These are phyloP conservation scores for Anabacerthia variegaticeps DNA, from an alignment of 2,797 vertebrate genomes.

Conservation along the genomic window DNA sequence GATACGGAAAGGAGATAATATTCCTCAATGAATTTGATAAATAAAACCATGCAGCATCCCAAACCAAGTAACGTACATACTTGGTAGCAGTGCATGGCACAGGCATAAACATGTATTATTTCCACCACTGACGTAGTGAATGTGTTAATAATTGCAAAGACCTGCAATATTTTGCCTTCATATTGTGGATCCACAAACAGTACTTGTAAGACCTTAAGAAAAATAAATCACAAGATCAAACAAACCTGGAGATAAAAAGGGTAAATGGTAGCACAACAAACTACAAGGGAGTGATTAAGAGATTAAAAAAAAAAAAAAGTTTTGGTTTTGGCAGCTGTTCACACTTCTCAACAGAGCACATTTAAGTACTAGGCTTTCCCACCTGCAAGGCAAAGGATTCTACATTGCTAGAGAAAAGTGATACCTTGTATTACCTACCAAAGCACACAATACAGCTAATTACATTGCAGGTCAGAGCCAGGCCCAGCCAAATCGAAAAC, in stretches of 20 bases:
- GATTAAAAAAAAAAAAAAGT: neutral
- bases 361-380: neutral
- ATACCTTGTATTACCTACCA: neutral
- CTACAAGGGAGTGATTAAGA: neutral
- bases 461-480: neutral
- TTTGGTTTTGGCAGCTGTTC: slow-evolving; percentile 1
- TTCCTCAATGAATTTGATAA: slow-evolving; percentile 6
- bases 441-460: neutral
- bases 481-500: neutral
- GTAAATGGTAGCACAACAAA: neutral
- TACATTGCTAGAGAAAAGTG: neutral
- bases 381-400: slow-evolving; percentile 18
- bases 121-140: neutral
- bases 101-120: neutral
- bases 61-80: neutral
- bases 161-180: neutral
- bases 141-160: neutral
- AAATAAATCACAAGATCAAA: neutral
- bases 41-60: neutral
- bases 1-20: neutral
- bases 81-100: neutral
- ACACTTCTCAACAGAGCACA: neutral
- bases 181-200: neutral
- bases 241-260: neutral
- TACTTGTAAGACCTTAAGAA: neutral